Base-by-base conservation (phyloP, 2,888 invertebrate species). In the Corythucha ciliata region DNA sequence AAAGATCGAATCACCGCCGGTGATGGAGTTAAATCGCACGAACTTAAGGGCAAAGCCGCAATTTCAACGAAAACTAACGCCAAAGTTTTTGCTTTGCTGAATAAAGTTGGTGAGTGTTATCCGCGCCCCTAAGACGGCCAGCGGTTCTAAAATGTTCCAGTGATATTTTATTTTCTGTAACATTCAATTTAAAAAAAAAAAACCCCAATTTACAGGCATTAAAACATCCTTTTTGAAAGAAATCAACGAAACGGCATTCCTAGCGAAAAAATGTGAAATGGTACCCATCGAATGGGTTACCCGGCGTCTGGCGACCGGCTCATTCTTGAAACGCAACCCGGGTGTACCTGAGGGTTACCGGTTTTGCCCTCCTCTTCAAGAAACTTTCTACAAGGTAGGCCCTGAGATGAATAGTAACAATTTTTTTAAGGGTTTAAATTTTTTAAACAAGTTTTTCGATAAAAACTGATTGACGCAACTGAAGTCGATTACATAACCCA, bases 221-320 rank as follows among this genome's bases (percentile, higher is more conserved):
- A 82, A 81, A 64, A 94, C 94, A 0, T 86, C 93, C 4, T 97
- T 82, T 66, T 78, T 93, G 1, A 78, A 81, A 63, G 66, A 75
- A 8, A 79, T 78, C 2, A 77, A 80, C 1, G 78, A 85, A 1
- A 88, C 78, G n/a, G 78, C 86, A 0, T 93, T 97, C 64, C 68
- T 96, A 44, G 86, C 92, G 0, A 82, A 81, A 66, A 83, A 84
- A 71, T 98, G 97, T 67, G 80, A 83, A 46, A 98, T 98, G 97
- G 80, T 98, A 37, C 97, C 97, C 0, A 93, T 97, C 57, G 97
- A 98, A 70, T 98, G 96, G 94, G 94, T 98, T 12, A 88, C 93
- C 0, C 74, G 93, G 49, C 78, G 97, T 52, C 70, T 96, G 48
- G 97, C 97, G 4, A 97, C 97, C 14, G 97, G 97, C 5, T 96